Base-by-base conservation (phyloP, 2,797 vertebrate genomes). In the Lithobates pipiens region DNA sequence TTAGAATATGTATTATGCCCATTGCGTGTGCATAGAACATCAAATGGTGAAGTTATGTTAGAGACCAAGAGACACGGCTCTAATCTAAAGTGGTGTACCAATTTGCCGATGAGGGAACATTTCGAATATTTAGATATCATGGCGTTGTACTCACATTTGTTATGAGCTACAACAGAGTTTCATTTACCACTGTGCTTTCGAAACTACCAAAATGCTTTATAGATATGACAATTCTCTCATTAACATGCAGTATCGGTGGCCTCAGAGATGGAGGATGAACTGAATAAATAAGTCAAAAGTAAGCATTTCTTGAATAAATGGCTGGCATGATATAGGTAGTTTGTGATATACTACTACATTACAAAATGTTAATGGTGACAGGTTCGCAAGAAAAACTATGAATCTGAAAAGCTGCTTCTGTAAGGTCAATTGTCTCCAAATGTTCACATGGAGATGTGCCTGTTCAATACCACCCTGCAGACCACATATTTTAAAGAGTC, bases 291-390 rank as follows among this genome's bases (percentile, higher is more conserved):
- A 61, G 57, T 61, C 57, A 61, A 61, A 61, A 61, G 57, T 61
- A 61, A 61, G 57, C 57, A 61, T 61, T 61, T 61, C 16, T 61
- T 6, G 74, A 57, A 23, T 29, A 23, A 76, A 76, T 10, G 46
- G 54, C 18, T 76, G 8, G 10, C 46, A 36, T 29, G 29, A 39
- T 63, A 23, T 63, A 63, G 29, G 76, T 50, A 76, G 73, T 50
- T 29, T 32, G 29, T 63, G 76, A 77, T 63, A 36, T 63, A 77
- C 76, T 77, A 65, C 76, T 39, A n/a, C 54, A 63, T 63, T 77
- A 63, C 63, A 25, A 77, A 77, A 77, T 63, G 76, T 65, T 77
- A 77, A 77, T 77, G 76, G 54, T 77, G 76, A 77, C 76, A 77
- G 32, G 46, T 77, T n/a, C 34, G 65, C 54, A 80, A n/a, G 27